Conservation (phyloP, 2,888 invertebrate species). For the Aethes cnicana region DNA sequence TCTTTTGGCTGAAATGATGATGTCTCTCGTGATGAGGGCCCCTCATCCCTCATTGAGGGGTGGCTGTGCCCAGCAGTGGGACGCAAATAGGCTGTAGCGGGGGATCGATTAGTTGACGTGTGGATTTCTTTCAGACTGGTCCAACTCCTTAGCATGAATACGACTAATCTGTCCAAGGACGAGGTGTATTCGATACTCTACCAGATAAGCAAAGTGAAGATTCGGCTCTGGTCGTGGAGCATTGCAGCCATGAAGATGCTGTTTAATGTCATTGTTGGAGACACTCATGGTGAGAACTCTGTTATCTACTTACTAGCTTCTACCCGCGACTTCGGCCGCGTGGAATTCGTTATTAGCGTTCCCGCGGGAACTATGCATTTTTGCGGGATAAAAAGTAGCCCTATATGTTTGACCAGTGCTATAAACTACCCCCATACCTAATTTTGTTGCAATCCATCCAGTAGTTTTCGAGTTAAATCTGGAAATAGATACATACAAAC, state of each 20-base stretch:
- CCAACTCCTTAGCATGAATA: slow-evolving; percentile 3
- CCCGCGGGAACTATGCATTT: too few species aligned
- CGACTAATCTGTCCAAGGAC: neutral
- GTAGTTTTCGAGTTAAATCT: too few species aligned
- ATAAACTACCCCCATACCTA: too few species aligned
- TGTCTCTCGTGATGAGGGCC: too few species aligned
- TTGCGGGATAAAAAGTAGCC: too few species aligned
- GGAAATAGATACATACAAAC: too few species aligned
- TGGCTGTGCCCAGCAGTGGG: neutral
- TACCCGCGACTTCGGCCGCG: neutral
- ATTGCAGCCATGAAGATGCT: neutral
- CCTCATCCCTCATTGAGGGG: too few species aligned
- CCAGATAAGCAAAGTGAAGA: slow-evolving; percentile 18
- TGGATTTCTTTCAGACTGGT: slow-evolving; percentile 4
- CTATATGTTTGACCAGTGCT: too few species aligned
- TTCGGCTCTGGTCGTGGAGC: slow-evolving; percentile 15
- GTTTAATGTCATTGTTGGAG: neutral
- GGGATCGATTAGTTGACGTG: too few species aligned
- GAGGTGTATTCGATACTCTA: slow-evolving; percentile 10
- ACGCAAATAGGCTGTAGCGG: neutral
- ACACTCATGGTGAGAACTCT: neutral
- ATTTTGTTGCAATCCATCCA: too few species aligned
- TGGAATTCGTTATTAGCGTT: neutral
- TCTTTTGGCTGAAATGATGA: too few species aligned
- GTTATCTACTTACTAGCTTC: neutral